These are phyloP conservation scores for Pagetopsis macropterus DNA, from an alignment of 2,797 vertebrate genomes.

Conservation along the genomic window DNA sequence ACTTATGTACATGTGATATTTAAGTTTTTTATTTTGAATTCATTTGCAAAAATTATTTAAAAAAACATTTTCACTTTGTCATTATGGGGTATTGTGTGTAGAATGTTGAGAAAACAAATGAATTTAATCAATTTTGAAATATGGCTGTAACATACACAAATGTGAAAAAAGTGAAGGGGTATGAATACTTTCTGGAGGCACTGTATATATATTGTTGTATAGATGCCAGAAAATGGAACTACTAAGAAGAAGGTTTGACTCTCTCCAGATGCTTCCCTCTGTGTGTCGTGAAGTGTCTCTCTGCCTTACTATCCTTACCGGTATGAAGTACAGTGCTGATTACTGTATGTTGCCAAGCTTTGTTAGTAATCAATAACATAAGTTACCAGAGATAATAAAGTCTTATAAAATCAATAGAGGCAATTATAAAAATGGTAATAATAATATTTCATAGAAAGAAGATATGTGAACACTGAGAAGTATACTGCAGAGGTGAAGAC, in stretches of 20 bases:
- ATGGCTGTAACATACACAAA: too few species aligned
- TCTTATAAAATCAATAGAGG: slow-evolving; percentile 46
- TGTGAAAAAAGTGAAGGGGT: too few species aligned
- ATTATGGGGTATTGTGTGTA: too few species aligned
- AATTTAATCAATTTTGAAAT: too few species aligned
- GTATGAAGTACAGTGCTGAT: slow-evolving; percentile 40
- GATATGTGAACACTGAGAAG: slow-evolving; percentile 3
- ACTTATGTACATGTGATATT: too few species aligned
- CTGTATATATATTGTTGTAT: neutral
- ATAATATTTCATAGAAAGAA: slow-evolving; percentile 41
- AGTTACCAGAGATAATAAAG: slow-evolving; percentile 44
- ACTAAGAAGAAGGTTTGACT: slow-evolving; percentile 13
- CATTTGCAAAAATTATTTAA: too few species aligned
- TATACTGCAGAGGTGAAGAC: slow-evolving; percentile 24
- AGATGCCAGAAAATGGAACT: neutral
- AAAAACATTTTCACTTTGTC: too few species aligned
- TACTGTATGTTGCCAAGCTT: slow-evolving; percentile 35
- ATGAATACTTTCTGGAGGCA: too few species aligned
- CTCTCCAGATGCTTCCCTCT: neutral
- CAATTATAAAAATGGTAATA: slow-evolving; percentile 44
- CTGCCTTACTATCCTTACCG: slow-evolving; percentile 38
- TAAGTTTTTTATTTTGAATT: too few species aligned
- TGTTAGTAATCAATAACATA: slow-evolving; percentile 45
- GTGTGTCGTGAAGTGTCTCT: neutral
- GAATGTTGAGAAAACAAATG: too few species aligned